Evolutionary conservation across 2,888 invertebrate genomes (phyloP).

Genomic region (Trichacis sp.): DNA sequence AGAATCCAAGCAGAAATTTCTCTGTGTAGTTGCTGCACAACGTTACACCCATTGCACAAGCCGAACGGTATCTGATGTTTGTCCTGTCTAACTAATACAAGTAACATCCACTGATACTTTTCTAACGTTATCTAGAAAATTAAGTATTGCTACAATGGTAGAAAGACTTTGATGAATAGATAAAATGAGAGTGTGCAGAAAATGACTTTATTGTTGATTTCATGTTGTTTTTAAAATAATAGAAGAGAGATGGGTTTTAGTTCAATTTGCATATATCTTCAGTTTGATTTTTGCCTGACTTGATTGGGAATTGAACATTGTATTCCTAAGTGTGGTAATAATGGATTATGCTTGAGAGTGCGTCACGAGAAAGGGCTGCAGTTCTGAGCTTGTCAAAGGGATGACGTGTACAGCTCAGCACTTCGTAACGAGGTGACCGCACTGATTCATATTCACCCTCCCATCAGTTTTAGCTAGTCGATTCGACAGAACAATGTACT

Average conservation of each 20-base stretch:
- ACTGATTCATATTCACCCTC: constrained; percentile 46
- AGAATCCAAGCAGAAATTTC: constrained; percentile 60
- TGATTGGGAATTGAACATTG: no score
- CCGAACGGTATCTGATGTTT: constrained; percentile 53
- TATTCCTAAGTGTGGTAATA: no score
- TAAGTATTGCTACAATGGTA: constrained; percentile 6
- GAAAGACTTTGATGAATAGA: background rate
- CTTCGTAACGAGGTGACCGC: constrained; percentile 52
- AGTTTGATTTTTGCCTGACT: no score
- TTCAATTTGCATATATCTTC: no score
- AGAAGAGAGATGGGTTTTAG: no score
- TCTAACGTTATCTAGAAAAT: constrained; percentile 42
- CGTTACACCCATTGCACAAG: constrained; percentile 51
- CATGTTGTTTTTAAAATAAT: no score
- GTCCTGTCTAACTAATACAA: constrained; percentile 53
- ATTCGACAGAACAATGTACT: constrained; percentile 47
- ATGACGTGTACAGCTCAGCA: constrained; percentile 48
- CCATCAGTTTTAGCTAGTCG: no score
- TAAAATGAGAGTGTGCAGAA: no score
- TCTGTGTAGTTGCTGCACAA: constrained; percentile 39
- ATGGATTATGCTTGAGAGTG: constrained; percentile 55
- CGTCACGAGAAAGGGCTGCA: constrained; percentile 43
- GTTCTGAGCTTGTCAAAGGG: constrained; percentile 47
- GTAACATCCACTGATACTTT: constrained; percentile 53
- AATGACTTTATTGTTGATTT: no score